Percentiles rank a stretch among this genome's conserved stretches.
Conservation (phyloP, 1,140 invertebrate genomes). For the Platyscapa corneri region DNA sequence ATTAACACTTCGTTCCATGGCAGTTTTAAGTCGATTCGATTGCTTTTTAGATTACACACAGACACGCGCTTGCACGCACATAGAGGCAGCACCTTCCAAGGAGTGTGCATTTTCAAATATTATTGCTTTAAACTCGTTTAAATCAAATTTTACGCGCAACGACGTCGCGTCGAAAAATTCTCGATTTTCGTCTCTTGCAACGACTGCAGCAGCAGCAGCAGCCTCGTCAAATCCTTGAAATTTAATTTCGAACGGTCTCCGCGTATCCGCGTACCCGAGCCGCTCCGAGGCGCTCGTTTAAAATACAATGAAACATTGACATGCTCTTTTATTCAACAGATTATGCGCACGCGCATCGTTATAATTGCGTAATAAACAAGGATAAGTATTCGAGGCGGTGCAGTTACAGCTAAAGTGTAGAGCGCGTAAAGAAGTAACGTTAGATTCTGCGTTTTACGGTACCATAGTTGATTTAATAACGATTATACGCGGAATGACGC, state of each 20-base stretch:
- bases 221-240: no score
- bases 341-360: background rate
- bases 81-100: no score
- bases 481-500: background rate
- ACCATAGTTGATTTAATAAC: background rate
- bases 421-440: slow-evolving; percentile 14
- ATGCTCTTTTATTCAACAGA: background rate
- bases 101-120: background rate
- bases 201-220: no score
- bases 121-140: no score
- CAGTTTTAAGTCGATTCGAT: background rate
- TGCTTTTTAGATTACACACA: background rate
- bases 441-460: slow-evolving; percentile 14
- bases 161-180: no score
- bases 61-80: no score
- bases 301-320: no score
- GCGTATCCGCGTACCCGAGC: no score
- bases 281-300: no score
- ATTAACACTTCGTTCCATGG: background rate
- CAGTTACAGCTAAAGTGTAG: background rate
- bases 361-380: background rate
- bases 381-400: background rate
- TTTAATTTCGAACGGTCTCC: no score
- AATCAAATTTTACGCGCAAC: no score
- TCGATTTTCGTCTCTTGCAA: no score